These are phyloP conservation scores for Zaprionus bogoriensis DNA, from an alignment of 2,888 invertebrate genomes.

Conservation along the genomic window DNA sequence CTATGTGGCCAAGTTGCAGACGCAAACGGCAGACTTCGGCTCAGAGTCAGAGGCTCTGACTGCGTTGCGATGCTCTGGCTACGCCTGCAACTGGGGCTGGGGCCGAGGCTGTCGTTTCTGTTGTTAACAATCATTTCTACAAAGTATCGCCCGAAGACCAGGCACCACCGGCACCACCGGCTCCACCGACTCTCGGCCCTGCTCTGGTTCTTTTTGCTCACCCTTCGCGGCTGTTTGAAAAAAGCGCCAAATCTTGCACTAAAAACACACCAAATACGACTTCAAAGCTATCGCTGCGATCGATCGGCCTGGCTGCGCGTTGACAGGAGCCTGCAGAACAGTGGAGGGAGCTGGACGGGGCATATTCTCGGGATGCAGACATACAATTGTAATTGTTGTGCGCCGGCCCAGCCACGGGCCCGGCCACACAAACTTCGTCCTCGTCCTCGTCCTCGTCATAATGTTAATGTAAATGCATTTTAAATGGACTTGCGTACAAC, in stretches of 20 bases:
- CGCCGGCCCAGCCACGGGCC: slow-evolving; percentile 13
- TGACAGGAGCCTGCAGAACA: slow-evolving; percentile 45
- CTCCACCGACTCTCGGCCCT: neutral
- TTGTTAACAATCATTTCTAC: slow-evolving; percentile 82
- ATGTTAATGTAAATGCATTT: slow-evolving; percentile 82
- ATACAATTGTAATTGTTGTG: slow-evolving; percentile 58
- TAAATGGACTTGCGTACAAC: slow-evolving; percentile 80
- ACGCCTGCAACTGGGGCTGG: slow-evolving; percentile 15
- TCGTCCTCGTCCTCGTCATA: slow-evolving; percentile 74
- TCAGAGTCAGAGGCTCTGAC: neutral
- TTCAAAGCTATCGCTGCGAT: slow-evolving; percentile 81
- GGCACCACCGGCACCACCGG: neutral
- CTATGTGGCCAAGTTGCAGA: slow-evolving; percentile 53
- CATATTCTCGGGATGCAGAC: slow-evolving; percentile 15
- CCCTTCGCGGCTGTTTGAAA: slow-evolving; percentile 69
- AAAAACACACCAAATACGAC: slow-evolving; percentile 81
- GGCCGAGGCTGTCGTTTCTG: slow-evolving; percentile 60
- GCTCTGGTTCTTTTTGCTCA: slow-evolving; percentile 22
- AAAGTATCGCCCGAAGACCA: slow-evolving; percentile 66
- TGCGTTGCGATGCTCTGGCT: neutral
- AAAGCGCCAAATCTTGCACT: slow-evolving; percentile 82
- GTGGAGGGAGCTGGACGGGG: neutral
- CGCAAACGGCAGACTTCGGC: too few relatives aligned
- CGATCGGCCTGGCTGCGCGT: slow-evolving; percentile 69
- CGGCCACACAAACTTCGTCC: slow-evolving; percentile 49